Evolutionary conservation across 2,797 vertebrate genomes (phyloP), one percentile per base, ranked within the genome.

Genomic region (Propithecus deckenii): DNA sequence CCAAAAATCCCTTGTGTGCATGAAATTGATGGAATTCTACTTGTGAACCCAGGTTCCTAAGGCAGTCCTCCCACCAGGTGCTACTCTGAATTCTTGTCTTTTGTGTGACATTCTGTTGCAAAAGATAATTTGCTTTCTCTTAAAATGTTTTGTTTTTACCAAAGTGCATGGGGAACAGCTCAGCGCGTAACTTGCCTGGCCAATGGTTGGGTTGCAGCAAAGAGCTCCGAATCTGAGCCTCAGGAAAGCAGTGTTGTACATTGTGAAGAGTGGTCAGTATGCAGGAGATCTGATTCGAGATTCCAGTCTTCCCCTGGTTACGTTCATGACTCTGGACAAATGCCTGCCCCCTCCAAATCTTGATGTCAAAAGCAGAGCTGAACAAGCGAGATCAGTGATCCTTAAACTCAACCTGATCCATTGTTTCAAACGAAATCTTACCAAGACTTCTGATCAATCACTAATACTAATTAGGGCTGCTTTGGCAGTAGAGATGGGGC

Each of bases 201-300:
- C 90, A 95, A 94, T 93, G 32, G 61, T 38, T 95, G 57, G 10
- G 65, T 79, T 96, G 65, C 35, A 97, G 61, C 90, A 92, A 97
- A 91, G 35, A 86, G 69, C 17, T 85, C 52, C 25, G 38, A 86
- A 50, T 88, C 28, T 80, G 43, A 95, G 43, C 14, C 48, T 43
- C 2, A 2, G 20, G 22, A 75, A 86, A 93, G 17, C 32, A 55
- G 14, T 7, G 18, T 65, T 13, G 41, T 35, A 23, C 28, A 25
- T 71, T 74, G 30, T 67, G 20, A 71, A 81, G 65, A 17, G 17
- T 12, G 9, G 41, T 72, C 22, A 59, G 2, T 10, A 13, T 28
- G 43, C 57, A 79, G 15, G 25, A 96, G 30, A 90, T 2, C 9
- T 50, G 18, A 18, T 23, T 94, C 35, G 72, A 30, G 23, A 38